A percentile compares a stretch with the other conserved stretches of the same genome.
phyloP scores from a whole-genome alignment of 1,140 invertebrate species.

The Dufourea novaeangliae region DNA sequence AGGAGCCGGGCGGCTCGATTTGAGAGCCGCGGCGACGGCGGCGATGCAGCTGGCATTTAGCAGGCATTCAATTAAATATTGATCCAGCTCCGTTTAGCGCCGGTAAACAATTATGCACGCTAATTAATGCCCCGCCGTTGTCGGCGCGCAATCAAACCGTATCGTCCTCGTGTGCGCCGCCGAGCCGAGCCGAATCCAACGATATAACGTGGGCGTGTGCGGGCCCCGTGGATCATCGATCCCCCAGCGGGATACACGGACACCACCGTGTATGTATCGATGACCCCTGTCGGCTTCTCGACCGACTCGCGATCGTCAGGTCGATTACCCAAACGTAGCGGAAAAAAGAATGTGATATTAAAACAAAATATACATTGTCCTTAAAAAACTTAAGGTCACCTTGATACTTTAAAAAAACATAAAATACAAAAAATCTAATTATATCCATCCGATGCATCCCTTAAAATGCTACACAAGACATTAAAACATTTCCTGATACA shows the following conservation, averaged over 20 bases:
- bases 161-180: constrained; percentile 64
- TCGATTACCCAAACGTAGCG: too few species aligned
- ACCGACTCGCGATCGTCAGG: constrained; percentile 17
- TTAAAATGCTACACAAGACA: too few species aligned
- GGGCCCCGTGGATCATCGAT: constrained; percentile 58
- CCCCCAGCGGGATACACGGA: constrained; percentile 39
- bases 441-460: too few species aligned
- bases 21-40: constrained; percentile 74
- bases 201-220: constrained; percentile 11
- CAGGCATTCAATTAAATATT: constrained; percentile 81
- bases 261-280: neutral
- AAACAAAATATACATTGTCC: constrained; percentile 34
- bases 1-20: constrained; percentile 73
- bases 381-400: too few species aligned
- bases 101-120: constrained; percentile 81
- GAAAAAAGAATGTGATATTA: too few species aligned
- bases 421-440: too few species aligned
- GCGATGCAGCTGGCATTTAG: constrained; percentile 79
- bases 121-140: constrained; percentile 79
- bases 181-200: constrained; percentile 52
- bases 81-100: constrained; percentile 78
- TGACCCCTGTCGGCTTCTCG: neutral
- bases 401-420: too few species aligned
- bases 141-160: constrained; percentile 77
- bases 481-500: neutral